Evolutionary conservation across 2,113 vertebrate genomes (phyloP).

Genomic region (Thalassarche chlororhynchos): DNA sequence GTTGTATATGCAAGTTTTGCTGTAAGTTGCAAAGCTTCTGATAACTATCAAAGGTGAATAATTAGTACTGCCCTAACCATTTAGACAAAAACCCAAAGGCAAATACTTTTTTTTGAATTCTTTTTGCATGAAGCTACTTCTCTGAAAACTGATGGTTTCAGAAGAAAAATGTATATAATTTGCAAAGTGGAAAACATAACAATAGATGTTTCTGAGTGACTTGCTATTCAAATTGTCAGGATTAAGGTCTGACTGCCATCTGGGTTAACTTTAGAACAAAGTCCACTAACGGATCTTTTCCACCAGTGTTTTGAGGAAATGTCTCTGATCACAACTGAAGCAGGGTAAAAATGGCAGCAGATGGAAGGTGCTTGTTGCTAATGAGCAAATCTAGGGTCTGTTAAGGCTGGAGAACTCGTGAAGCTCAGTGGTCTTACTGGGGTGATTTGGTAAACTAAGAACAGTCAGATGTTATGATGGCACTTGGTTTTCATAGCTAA

Average conservation of each 20-base stretch:
- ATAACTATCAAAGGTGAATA: neutral
- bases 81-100: neutral
- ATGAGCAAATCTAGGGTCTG: neutral
- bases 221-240: neutral
- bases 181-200: neutral
- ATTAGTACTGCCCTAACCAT: neutral
- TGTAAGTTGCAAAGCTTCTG: neutral
- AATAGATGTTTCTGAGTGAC: neutral
- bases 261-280: neutral
- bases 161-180: neutral
- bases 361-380: neutral
- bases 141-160: neutral
- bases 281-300: neutral
- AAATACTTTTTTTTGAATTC: neutral
- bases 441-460: neutral
- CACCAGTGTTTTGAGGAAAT: neutral
- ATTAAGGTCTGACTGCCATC: neutral
- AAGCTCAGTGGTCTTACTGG: neutral
- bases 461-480: neutral
- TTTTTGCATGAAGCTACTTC: neutral
- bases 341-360: neutral
- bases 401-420: neutral
- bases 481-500: neutral
- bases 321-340: neutral
- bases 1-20: neutral